These are phyloP conservation scores for Neofelis nebulosa DNA, from an alignment of 2,113 vertebrate species.

Conservation along the genomic window DNA sequence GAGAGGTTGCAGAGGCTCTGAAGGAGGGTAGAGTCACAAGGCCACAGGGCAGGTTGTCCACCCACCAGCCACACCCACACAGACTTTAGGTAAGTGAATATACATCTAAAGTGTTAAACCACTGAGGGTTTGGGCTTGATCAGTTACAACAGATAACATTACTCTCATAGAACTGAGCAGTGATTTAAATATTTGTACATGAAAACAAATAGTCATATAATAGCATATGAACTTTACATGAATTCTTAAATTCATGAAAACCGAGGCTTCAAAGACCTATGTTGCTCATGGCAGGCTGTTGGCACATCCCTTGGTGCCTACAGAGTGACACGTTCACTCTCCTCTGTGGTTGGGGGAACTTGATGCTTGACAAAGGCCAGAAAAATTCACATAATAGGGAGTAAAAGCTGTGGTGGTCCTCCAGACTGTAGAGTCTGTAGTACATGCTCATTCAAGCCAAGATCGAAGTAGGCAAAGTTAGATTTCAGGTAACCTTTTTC, in stretches of 20 bases:
- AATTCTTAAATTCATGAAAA: neutral
- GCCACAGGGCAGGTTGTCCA: neutral
- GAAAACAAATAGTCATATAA: neutral
- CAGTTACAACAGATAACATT: neutral
- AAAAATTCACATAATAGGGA: neutral
- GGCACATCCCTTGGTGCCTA: neutral
- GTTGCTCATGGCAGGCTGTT: neutral
- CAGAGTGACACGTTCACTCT: neutral
- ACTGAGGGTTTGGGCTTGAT: neutral
- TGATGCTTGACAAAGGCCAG: neutral
- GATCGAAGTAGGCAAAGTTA: neutral
- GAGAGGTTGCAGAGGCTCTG: neutral
- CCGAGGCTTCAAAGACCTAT: neutral
- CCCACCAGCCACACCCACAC: neutral
- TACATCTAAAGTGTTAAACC: neutral
- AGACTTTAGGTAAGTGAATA: neutral
- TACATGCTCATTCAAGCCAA: neutral
- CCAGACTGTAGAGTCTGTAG: neutral
- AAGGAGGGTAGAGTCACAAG: neutral
- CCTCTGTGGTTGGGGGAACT: neutral
- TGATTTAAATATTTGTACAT: conserved; percentile 28
- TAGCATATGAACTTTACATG: neutral
- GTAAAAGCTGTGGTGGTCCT: neutral
- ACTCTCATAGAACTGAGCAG: neutral
- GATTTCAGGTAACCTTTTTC: neutral